These are phyloP conservation scores for Cecidostiba fungosa DNA, from an alignment of 2,888 invertebrate genomes.

Conservation along the genomic window DNA sequence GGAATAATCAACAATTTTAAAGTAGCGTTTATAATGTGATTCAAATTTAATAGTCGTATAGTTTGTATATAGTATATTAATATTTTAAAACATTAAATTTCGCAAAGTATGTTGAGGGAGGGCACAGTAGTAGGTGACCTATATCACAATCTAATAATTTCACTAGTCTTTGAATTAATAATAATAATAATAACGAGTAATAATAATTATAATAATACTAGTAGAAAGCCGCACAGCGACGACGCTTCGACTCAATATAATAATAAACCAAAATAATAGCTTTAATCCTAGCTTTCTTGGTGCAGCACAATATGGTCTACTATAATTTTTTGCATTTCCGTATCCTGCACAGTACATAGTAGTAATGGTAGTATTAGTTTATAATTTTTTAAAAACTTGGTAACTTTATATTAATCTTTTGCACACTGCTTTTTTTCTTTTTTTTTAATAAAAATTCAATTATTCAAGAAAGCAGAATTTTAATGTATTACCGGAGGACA, in stretches of 20 bases:
- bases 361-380: conserved; percentile 25
- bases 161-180: conserved; percentile 24
- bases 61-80: not conserved
- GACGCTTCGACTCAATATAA: conserved; percentile 25
- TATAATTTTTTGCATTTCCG: conserved; percentile 36
- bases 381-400: conserved; percentile 4
- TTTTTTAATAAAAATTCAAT: too few relatives aligned
- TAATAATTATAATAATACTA: conserved; percentile 39
- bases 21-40: not conserved
- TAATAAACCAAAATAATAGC: conserved; percentile 9
- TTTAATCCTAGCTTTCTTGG: too few relatives aligned
- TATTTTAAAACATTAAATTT: not conserved
- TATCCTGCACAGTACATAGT: conserved; percentile 44
- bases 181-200: not conserved
- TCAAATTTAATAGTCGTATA: not conserved
- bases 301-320: conserved; percentile 34
- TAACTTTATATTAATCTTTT: conserved; percentile 37
- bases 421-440: conserved; percentile 29
- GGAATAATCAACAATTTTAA: not conserved
- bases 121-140: too few relatives aligned
- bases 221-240: too few relatives aligned
- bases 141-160: conserved; percentile 28
- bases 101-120: too few relatives aligned
- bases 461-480: conserved; percentile 38
- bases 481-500: conserved; percentile 75